phyloP scores from a whole-genome alignment of 2,113 vertebrate genomes.

The Antennarius striatus region DNA sequence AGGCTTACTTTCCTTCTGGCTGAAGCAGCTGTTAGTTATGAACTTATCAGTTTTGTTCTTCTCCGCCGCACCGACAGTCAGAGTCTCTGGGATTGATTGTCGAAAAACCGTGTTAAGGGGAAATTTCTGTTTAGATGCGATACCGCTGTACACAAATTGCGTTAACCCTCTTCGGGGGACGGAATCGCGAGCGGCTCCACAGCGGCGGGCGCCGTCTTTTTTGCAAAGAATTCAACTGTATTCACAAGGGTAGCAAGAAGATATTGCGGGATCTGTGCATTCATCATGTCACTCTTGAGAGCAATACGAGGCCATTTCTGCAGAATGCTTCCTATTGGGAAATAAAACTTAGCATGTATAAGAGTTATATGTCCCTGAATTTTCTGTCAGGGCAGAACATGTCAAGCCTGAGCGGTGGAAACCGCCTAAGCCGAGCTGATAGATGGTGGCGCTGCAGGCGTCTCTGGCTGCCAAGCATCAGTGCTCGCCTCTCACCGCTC shows the following conservation, averaged over 20 bases:
- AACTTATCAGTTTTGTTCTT: slow-evolving; percentile 54
- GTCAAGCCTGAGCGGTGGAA: slow-evolving; percentile 51
- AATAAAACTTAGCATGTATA: slow-evolving; percentile 45
- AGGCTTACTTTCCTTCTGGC: slow-evolving; percentile 58
- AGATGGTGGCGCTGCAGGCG: slow-evolving; percentile 60
- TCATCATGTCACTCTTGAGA: slow-evolving; percentile 6
- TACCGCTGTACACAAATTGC: slow-evolving; percentile 13
- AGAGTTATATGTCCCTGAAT: slow-evolving; percentile 40
- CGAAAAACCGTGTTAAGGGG: slow-evolving; percentile 25
- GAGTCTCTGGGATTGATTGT: slow-evolving; percentile 17
- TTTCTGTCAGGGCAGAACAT: slow-evolving; percentile 36
- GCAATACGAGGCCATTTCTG: slow-evolving; percentile 13
- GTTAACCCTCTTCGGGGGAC: slow-evolving; percentile 14
- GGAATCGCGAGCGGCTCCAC: slow-evolving; percentile 2
- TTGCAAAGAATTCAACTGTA: slow-evolving; percentile 2
- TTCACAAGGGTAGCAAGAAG: slow-evolving; percentile 16
- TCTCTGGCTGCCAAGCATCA: slow-evolving; percentile 48
- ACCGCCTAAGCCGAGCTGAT: slow-evolving; percentile 62
- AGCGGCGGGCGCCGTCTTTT: neutral
- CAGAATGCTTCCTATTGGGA: slow-evolving; percentile 33
- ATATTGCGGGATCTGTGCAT: slow-evolving; percentile 1
- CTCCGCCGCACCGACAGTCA: slow-evolving; percentile 23
- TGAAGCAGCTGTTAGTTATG: slow-evolving; percentile 62
- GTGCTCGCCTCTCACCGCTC: slow-evolving; percentile 40
- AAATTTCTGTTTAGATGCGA: slow-evolving; percentile 29